Percentiles rank a stretch among this genome's conserved stretches.
Evolutionary conservation across 1,140 invertebrate genomes (phyloP).

Genomic region (Ceratitis capitata): DNA sequence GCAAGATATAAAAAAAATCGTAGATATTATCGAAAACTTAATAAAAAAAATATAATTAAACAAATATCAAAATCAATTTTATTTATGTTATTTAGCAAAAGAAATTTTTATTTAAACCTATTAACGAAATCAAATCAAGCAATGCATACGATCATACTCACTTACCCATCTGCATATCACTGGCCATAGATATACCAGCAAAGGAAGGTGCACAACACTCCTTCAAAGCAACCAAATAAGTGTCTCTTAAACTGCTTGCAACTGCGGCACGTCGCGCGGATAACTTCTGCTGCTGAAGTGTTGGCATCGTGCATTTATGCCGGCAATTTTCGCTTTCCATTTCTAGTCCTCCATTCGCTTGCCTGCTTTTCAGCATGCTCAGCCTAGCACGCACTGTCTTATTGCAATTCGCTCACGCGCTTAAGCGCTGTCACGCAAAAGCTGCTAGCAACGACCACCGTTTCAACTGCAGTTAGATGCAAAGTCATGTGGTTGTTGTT

Average conservation of each 20-base stretch:
- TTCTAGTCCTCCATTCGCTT: background rate
- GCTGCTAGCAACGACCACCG: background rate
- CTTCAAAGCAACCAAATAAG: background rate
- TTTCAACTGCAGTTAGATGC: background rate
- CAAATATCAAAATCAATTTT: too few relatives aligned
- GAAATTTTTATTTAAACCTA: too few relatives aligned
- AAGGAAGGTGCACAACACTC: background rate
- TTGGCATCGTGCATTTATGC: background rate
- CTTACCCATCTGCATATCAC: too few relatives aligned
- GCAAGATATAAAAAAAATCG: too few relatives aligned
- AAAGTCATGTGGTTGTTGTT: too few relatives aligned
- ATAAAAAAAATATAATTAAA: too few relatives aligned
- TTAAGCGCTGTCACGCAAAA: conserved; percentile 22
- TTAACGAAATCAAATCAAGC: too few relatives aligned
- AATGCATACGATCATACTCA: too few relatives aligned
- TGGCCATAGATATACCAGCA: too few relatives aligned
- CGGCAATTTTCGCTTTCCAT: background rate
- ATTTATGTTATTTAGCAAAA: too few relatives aligned
- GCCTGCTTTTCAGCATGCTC: background rate
- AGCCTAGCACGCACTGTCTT: background rate
- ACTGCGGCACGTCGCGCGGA: background rate
- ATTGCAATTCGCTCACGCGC: conserved; percentile 28
- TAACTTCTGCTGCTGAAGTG: conserved; percentile 17
- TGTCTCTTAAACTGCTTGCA: background rate
- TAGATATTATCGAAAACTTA: too few relatives aligned